Evolutionary conservation across 2,113 vertebrate species (phyloP).

Genomic region (Otolemur garnettii): DNA sequence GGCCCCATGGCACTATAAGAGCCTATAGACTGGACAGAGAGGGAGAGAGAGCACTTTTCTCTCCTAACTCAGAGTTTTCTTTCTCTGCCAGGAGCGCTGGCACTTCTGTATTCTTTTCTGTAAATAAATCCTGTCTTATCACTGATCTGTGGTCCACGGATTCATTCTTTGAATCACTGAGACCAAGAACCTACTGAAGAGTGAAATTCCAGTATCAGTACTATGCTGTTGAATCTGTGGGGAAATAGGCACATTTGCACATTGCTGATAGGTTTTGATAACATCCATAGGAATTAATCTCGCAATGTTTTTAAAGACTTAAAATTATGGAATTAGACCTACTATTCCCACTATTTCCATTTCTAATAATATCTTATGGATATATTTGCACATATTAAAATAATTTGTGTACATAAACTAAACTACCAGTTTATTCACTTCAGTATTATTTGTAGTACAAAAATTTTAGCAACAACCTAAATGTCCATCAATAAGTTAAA

Average conservation of each 20-base stretch:
- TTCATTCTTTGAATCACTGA: too few relatives aligned
- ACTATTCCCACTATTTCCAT: neutral
- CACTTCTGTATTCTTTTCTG: too few relatives aligned
- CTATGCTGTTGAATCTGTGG: neutral
- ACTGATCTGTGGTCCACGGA: too few relatives aligned
- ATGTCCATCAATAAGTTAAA: neutral
- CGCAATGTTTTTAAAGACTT: slow-evolving; percentile 39
- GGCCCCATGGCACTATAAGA: too few relatives aligned
- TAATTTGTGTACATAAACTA: slow-evolving; percentile 36
- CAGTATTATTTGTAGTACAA: neutral
- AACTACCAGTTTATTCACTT: slow-evolving; percentile 5
- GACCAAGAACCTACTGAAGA: too few relatives aligned
- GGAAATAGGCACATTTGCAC: neutral
- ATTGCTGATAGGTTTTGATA: slow-evolving; percentile 6
- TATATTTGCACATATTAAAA: slow-evolving; percentile 31
- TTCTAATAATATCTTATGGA: neutral
- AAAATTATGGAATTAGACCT: neutral
- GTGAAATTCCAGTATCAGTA: too few relatives aligned
- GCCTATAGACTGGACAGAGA: too few relatives aligned
- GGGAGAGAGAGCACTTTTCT: too few relatives aligned
- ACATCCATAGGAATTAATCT: neutral
- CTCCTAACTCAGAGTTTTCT: too few relatives aligned
- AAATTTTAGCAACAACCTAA: slow-evolving; percentile 25
- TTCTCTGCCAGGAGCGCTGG: too few relatives aligned
- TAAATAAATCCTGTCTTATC: too few relatives aligned